Conservation (phyloP, 2,888 invertebrate genomes). For the Rapana venosa region DNA sequence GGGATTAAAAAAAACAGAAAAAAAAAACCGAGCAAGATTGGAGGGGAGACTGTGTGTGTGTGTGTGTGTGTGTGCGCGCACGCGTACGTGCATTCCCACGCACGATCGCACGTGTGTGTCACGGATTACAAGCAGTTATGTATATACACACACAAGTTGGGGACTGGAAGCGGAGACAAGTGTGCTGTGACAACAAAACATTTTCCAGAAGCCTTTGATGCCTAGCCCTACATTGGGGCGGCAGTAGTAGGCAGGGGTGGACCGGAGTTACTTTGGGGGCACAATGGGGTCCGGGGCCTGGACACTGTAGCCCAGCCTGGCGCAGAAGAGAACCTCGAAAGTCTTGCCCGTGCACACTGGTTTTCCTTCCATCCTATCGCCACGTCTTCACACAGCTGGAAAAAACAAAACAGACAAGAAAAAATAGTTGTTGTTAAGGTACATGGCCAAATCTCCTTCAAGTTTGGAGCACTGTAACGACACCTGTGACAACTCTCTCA, state of each 20-base stretch:
- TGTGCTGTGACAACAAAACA: not conserved
- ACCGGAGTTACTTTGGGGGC: not conserved
- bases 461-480: too few relatives aligned
- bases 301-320: slow-evolving; percentile 3
- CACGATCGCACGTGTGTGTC: not conserved
- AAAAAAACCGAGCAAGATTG: too few relatives aligned
- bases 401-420: not conserved
- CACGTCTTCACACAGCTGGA: slow-evolving; percentile 24
- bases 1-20: too few relatives aligned
- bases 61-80: too few relatives aligned
- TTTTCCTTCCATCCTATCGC: not conserved
- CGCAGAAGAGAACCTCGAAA: slow-evolving; percentile 24
- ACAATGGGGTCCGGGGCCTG: not conserved
- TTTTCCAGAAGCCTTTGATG: not conserved
- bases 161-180: not conserved
- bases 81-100: not conserved
- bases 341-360: slow-evolving; percentile 9
- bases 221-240: not conserved
- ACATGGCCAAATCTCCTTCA: too few relatives aligned
- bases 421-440: too few relatives aligned
- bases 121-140: not conserved
- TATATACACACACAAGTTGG: not conserved
- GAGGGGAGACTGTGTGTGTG: not conserved
- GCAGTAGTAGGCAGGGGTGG: not conserved
- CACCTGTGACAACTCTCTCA: too few relatives aligned